These are phyloP conservation scores for Ptilorrhoa leucosticta DNA, from an alignment of 2,113 vertebrate species.

Conservation along the genomic window DNA sequence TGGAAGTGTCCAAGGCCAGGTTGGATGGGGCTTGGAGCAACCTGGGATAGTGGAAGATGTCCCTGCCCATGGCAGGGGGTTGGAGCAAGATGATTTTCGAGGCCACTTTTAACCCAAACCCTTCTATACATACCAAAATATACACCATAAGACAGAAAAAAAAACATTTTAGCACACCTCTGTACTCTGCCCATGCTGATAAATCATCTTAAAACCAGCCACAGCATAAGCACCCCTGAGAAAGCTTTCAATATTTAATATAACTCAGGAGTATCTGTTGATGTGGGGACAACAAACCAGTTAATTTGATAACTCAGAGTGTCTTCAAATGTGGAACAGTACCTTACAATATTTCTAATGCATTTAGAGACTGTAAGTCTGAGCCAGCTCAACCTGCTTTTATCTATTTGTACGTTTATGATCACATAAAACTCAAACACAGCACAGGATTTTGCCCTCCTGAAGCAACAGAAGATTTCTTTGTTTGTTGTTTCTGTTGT, in stretches of 20 bases:
- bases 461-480: background rate
- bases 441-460: background rate
- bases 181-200: background rate
- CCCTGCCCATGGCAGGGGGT: background rate
- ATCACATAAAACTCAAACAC: background rate
- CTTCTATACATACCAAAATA: background rate
- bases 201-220: background rate
- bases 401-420: background rate
- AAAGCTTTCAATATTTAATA: background rate
- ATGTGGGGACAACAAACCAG: background rate
- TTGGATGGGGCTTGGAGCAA: rapidly evolving
- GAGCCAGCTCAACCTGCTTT: background rate
- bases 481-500: background rate
- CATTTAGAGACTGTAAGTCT: background rate
- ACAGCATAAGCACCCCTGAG: background rate
- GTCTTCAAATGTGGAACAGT: background rate
- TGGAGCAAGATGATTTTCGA: background rate
- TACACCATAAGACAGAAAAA: background rate
- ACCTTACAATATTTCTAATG: background rate
- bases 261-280: background rate
- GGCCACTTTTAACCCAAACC: rapidly evolving
- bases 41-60: background rate
- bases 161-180: rapidly evolving
- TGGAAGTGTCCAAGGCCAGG: background rate
- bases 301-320: background rate